phyloP scores from a whole-genome alignment of 2,113 vertebrate genomes.

The Perca flavescens region DNA sequence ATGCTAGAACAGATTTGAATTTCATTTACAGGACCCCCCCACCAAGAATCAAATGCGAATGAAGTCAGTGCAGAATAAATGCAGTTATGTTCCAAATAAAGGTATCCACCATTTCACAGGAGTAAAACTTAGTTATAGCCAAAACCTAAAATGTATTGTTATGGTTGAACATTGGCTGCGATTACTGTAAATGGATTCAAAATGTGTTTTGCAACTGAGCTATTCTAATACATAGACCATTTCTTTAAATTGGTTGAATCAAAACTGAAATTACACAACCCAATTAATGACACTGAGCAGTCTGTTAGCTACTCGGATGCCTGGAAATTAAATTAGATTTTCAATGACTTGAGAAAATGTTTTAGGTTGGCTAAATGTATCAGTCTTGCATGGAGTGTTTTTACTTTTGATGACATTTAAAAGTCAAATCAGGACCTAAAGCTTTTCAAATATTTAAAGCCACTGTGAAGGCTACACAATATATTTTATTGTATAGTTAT shows the following conservation, averaged over 20 bases:
- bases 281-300: not conserved
- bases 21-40: not conserved
- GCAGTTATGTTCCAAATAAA: not conserved
- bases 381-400: not conserved
- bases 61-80: not conserved
- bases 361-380: not conserved
- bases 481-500: slow-evolving; percentile 4
- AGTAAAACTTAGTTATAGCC: not conserved
- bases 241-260: slow-evolving; percentile 14
- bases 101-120: not conserved
- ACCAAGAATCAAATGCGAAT: not conserved
- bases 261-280: not conserved
- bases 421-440: slow-evolving; percentile 21
- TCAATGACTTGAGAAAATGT: not conserved
- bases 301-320: not conserved
- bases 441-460: slow-evolving; percentile 26
- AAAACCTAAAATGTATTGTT: not conserved
- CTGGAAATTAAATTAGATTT: not conserved
- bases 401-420: slow-evolving; percentile 11
- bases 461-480: not conserved
- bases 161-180: not conserved
- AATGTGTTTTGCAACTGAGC: slow-evolving; percentile 13
- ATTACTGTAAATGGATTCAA: not conserved
- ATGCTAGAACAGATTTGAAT: not conserved
- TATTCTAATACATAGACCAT: not conserved